phyloP scores from a whole-genome alignment of 2,797 vertebrate species.

The Pseudomugil gertrudae region DNA sequence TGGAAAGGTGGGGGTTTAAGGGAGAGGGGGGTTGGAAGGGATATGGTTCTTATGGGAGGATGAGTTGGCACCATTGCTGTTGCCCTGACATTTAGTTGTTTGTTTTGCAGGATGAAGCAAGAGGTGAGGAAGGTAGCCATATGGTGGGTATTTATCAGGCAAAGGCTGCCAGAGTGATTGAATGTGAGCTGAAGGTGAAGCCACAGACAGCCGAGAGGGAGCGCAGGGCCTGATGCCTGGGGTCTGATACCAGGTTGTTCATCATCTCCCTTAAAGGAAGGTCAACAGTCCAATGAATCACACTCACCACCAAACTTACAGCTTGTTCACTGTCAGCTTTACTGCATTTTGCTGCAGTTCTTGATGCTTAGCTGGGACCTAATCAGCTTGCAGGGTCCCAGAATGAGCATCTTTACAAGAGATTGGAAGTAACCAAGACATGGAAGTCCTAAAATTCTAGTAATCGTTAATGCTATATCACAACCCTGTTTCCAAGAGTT shows the following conservation, averaged over 20 bases:
- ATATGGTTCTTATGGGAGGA: slow-evolving; percentile 43
- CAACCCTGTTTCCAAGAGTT: background rate
- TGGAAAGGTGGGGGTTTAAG: slow-evolving; percentile 20
- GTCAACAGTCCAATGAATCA: slow-evolving; percentile 80
- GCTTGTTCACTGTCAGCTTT: slow-evolving; percentile 74
- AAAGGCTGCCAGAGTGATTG: slow-evolving; percentile 75
- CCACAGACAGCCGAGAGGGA: slow-evolving; percentile 72
- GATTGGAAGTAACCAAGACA: slow-evolving; percentile 17
- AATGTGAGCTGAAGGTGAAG: slow-evolving; percentile 82
- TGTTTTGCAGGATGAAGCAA: slow-evolving; percentile 69
- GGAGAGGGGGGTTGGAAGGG: slow-evolving; percentile 39
- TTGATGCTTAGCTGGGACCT: slow-evolving; percentile 45
- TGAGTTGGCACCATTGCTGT: slow-evolving; percentile 49
- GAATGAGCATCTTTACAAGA: slow-evolving; percentile 29
- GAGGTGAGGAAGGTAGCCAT: slow-evolving; percentile 76
- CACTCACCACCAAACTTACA: slow-evolving; percentile 71
- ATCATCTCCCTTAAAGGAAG: slow-evolving; percentile 81
- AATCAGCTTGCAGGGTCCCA: slow-evolving; percentile 46
- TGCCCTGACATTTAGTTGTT: slow-evolving; percentile 70
- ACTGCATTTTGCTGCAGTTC: slow-evolving; percentile 61
- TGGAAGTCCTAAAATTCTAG: slow-evolving; percentile 26
- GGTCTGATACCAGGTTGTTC: slow-evolving; percentile 74
- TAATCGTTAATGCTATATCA: slow-evolving; percentile 15
- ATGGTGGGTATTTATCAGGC: slow-evolving; percentile 77
- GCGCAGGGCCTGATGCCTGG: slow-evolving; percentile 58